A percentile compares a stretch with the other conserved stretches of the same genome.
These are phyloP conservation scores for Pandion haliaetus DNA, from an alignment of 2,113 vertebrate species.

Conservation along the genomic window DNA sequence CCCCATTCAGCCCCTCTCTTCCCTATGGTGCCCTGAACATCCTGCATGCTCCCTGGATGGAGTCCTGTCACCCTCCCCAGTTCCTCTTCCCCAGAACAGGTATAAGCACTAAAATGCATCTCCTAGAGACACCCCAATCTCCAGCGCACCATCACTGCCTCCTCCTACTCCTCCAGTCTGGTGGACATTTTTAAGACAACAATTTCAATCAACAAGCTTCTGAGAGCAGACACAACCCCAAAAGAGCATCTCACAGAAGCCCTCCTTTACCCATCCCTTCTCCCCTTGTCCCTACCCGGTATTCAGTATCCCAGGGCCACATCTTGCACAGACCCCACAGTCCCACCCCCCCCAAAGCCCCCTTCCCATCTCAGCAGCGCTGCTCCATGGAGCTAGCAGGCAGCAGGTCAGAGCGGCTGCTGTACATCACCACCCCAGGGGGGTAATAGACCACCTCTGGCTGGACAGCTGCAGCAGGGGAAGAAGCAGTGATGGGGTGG, in stretches of 20 bases:
- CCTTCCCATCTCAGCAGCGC: constrained; percentile 24
- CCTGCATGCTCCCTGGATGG: background rate
- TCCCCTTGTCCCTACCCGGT: background rate
- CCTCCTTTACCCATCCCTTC: background rate
- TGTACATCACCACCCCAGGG: constrained; percentile 82
- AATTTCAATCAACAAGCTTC: background rate
- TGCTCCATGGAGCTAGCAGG: constrained; percentile 75
- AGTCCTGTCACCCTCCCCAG: no score
- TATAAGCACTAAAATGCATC: background rate
- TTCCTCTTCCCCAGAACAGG: background rate
- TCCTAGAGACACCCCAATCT: background rate
- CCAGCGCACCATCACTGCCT: background rate
- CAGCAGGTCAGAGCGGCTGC: constrained; percentile 76
- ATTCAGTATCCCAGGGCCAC: background rate
- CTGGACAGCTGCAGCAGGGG: background rate
- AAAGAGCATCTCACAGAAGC: background rate
- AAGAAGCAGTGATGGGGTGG: background rate
- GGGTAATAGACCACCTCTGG: constrained; percentile 82
- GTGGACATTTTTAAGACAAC: background rate
- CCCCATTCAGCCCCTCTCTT: background rate
- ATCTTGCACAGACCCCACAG: background rate
- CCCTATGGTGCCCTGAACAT: background rate
- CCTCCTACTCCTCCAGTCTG: background rate
- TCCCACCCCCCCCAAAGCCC: background rate
- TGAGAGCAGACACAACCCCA: background rate